Conservation (phyloP, 1,140 invertebrate genomes). For the Dinoponera quadriceps region DNA sequence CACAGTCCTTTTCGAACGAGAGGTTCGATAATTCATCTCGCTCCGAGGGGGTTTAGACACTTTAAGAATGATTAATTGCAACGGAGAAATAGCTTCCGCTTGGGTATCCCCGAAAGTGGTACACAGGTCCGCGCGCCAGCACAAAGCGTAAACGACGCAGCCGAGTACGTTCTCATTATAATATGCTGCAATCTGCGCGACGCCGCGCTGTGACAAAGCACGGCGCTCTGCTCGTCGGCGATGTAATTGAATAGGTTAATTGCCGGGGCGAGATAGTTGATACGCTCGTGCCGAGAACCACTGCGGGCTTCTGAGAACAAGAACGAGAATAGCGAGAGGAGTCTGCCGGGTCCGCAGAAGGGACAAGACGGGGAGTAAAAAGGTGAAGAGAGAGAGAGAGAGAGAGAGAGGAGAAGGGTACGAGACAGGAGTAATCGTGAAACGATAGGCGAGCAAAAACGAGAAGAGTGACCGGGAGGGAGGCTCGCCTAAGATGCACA, state of each 20-base stretch:
- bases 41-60: background rate
- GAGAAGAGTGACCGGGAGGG: constrained; percentile 16
- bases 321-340: constrained; percentile 21
- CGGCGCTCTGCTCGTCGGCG: background rate
- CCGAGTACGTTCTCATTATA: constrained; percentile 5
- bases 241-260: constrained; percentile 51
- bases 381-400: background rate
- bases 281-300: constrained; percentile 22
- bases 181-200: background rate
- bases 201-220: background rate
- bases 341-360: background rate
- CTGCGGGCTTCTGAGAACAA: constrained; percentile 37
- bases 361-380: too few relatives aligned
- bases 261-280: constrained; percentile 19
- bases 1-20: background rate
- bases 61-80: constrained; percentile 45
- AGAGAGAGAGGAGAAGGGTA: background rate
- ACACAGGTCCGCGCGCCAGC: background rate
- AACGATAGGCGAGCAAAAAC: constrained; percentile 27
- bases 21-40: constrained; percentile 32
- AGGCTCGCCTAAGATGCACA: constrained; percentile 16
- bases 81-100: constrained; percentile 8
- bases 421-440: constrained; percentile 30
- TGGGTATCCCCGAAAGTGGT: constrained; percentile 8
- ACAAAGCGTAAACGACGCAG: constrained; percentile 8